Percentiles rank a stretch among this genome's conserved stretches.
Evolutionary conservation across 2,113 vertebrate species (phyloP).

Genomic region (Osmerus mordax): DNA sequence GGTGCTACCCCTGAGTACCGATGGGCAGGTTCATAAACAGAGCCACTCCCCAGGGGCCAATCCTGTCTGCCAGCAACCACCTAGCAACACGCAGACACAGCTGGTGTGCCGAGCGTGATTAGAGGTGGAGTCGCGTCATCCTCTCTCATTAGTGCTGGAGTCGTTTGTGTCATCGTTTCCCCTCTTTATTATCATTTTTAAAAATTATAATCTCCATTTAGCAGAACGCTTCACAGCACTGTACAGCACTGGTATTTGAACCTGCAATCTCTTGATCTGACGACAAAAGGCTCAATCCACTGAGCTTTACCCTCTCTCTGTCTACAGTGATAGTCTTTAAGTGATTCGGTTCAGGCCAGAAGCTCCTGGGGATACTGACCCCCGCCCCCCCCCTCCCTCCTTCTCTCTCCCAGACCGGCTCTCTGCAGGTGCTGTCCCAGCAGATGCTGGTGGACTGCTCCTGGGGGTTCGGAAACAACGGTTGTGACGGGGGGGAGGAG

Average conservation of each 20-base stretch:
- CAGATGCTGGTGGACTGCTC: constrained; percentile 83
- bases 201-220: no score
- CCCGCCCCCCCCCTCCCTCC: not conserved
- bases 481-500: constrained; percentile 78
- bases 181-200: no score
- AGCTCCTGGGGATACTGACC: no score
- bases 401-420: constrained; percentile 61
- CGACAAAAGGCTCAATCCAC: no score
- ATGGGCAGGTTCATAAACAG: constrained; percentile 37
- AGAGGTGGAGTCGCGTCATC: not conserved
- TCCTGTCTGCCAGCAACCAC: not conserved
- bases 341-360: no score
- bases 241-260: no score
- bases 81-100: constrained; percentile 21
- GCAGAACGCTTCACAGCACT: no score
- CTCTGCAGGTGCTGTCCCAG: constrained; percentile 76
- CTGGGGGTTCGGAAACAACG: constrained; percentile 81
- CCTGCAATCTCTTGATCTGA: no score
- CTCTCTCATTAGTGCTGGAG: not conserved
- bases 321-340: no score
- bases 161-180: not conserved
- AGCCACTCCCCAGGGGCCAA: constrained; percentile 16
- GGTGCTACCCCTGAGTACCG: not conserved
- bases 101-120: not conserved
- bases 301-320: no score